phyloP scores from a whole-genome alignment of 2,888 invertebrate genomes.

The Macrophya alboannulata region DNA sequence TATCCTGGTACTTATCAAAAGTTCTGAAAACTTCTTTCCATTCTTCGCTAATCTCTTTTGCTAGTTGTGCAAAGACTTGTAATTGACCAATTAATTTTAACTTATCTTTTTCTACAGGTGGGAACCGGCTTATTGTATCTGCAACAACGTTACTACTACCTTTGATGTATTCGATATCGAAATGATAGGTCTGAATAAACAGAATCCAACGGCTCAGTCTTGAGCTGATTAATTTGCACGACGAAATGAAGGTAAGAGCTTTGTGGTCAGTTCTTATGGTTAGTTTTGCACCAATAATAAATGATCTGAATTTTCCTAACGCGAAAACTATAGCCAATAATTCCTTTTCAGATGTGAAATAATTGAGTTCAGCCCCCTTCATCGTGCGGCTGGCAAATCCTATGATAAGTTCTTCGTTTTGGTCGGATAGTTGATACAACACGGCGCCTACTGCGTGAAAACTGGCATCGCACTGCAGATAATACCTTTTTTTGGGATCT shows the following conservation, averaged over 20 bases:
- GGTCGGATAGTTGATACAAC: background rate
- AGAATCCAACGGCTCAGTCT: constrained; percentile 47
- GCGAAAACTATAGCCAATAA: constrained; percentile 31
- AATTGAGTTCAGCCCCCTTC: constrained; percentile 55
- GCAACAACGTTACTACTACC: constrained; percentile 18
- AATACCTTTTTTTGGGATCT: background rate
- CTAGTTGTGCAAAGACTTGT: background rate
- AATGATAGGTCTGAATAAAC: constrained; percentile 16
- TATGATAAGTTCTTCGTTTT: background rate
- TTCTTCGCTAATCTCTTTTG: background rate
- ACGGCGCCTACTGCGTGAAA: background rate
- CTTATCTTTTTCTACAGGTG: background rate
- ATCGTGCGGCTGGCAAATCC: constrained; percentile 2
- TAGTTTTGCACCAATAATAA: background rate
- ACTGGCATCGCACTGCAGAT: constrained; percentile 26
- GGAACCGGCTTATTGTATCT: background rate
- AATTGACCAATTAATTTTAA: background rate
- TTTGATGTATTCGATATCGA: constrained; percentile 20
- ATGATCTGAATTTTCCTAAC: background rate
- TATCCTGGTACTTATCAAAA: background rate
- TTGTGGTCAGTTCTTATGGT: background rate
- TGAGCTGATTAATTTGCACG: background rate
- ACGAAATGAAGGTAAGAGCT: background rate
- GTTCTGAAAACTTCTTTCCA: background rate
- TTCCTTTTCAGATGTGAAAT: constrained; percentile 58